Base-by-base conservation (phyloP, 2,888 invertebrate genomes). In the Argyresthia albistria region DNA sequence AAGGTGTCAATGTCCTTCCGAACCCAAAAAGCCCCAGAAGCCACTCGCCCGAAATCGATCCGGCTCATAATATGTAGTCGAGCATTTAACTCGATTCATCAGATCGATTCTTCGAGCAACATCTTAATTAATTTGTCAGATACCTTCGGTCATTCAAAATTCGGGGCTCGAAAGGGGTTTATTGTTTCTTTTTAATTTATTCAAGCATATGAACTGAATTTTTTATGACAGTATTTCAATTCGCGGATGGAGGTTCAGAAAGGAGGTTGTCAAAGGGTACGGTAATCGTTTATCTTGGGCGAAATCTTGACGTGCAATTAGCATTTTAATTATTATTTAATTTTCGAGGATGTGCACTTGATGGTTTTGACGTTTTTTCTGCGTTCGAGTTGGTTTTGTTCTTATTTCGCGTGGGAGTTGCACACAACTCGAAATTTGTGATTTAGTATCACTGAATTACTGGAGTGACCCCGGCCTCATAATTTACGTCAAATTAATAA, bases 51-150 rank as follows among this genome's bases (percentile, higher is more conserved):
- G 59, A 58, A 60, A 55, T 54, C 60, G 59, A 59, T 51, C 61
- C 60, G 59, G 64, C 59, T 60, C 35, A 50, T 43, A 52, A 25
- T 25, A 55, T 53, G 57, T 59, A 74, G 73, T 71, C 73, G 72
- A 70, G 73, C 80, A 72, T 72, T 64, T 73, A 76, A 83, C 70
- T 62, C 69, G 76, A 80, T 58, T 60, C 67, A 74, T 68, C 83
- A 76, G 70, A 73, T 76, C 77, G 77, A 83, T 80, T 76, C 70
- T 67, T 65, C 70, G 67, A 67, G 64, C 69, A 71, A 72, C 67
- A 69, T 69, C 74, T 78, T 79, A 75, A 81, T 81, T 80, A 80
- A 80, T 77, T 80, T 77, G 70, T 72, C 69, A 70, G 70, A 61
- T 63, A 60, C 65, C 58, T 59, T 63, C 55, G 59, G 60, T 59